Conservation (phyloP, 2,797 vertebrate species). For the Galagoides demidoff region DNA sequence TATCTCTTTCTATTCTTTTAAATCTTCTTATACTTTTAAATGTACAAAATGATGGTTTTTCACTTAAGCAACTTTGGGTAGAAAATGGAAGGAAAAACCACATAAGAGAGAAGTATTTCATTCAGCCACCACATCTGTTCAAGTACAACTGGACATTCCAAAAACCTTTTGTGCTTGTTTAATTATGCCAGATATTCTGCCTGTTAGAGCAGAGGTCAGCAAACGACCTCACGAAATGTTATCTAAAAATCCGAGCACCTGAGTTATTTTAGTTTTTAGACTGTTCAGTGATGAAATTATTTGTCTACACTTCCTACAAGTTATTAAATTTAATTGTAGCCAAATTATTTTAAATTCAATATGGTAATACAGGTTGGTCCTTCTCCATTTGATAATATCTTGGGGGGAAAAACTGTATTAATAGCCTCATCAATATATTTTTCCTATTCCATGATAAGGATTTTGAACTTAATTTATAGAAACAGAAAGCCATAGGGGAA, state of each 20-base stretch:
- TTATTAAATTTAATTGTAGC: slow-evolving; percentile 44
- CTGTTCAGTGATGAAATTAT: not conserved
- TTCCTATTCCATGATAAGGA: not conserved
- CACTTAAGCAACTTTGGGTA: not conserved
- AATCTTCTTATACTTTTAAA: not conserved
- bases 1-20: not conserved
- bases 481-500: not conserved
- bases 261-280: not conserved
- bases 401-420: slow-evolving; percentile 22
- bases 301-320: not conserved
- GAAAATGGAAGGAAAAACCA: slow-evolving; percentile 37
- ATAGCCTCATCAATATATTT: not conserved
- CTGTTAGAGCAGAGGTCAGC: not conserved
- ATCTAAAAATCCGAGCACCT: not conserved
- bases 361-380: not conserved
- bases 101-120: slow-evolving; percentile 58
- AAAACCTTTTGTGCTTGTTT: not conserved
- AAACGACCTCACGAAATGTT: not conserved
- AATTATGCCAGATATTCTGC: slow-evolving; percentile 60
- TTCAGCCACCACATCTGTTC: slow-evolving; percentile 74
- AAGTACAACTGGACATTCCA: slow-evolving; percentile 77
- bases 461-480: slow-evolving; percentile 20
- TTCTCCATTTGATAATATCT: not conserved
- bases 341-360: slow-evolving; percentile 11
- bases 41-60: not conserved